Evolutionary conservation across 2,797 vertebrate genomes (phyloP).

Genomic region (Huso huso): DNA sequence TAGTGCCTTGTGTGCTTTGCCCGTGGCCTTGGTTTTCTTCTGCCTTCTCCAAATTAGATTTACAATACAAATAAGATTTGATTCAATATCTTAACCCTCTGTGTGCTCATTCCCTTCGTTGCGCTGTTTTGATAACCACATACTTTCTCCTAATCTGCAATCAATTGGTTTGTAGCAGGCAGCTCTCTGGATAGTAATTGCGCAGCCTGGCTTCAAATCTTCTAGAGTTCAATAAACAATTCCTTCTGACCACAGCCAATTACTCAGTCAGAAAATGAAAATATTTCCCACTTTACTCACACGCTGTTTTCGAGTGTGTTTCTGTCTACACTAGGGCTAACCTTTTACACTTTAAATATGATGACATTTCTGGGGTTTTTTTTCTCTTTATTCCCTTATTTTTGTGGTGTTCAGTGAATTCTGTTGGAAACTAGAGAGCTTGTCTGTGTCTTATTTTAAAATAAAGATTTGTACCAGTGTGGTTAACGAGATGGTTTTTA

Average conservation of each 20-base stretch:
- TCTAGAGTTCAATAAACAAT: slow-evolving; percentile 36
- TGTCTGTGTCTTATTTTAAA: too few species aligned
- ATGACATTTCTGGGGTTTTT: slow-evolving; percentile 26
- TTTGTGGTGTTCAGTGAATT: slow-evolving; percentile 21
- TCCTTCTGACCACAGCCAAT: slow-evolving; percentile 25
- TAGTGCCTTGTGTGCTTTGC: slow-evolving; percentile 12
- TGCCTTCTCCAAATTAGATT: slow-evolving; percentile 1
- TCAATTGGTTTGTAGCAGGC: slow-evolving; percentile 29
- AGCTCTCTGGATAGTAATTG: slow-evolving; percentile 32
- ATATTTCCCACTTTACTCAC: slow-evolving; percentile 27
- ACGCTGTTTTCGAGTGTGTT: slow-evolving; percentile 18
- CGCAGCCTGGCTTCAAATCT: slow-evolving; percentile 30
- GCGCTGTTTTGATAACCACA: slow-evolving; percentile 26
- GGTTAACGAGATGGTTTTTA: too few species aligned
- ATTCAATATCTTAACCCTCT: slow-evolving; percentile 27
- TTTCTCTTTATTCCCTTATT: slow-evolving; percentile 30
- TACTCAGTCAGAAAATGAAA: slow-evolving; percentile 29
- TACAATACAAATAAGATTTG: slow-evolving; percentile 24
- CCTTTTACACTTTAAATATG: slow-evolving; percentile 20
- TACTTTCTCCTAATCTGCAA: slow-evolving; percentile 22
- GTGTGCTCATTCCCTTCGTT: slow-evolving; percentile 13
- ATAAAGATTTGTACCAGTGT: too few species aligned
- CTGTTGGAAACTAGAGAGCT: background rate
- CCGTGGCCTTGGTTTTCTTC: slow-evolving; percentile 15
- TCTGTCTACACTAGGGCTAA: slow-evolving; percentile 19